Percentiles rank a stretch among this genome's conserved stretches.
These are phyloP conservation scores for Calephelis perditalis DNA, from an alignment of 2,888 invertebrate species.

Conservation along the genomic window DNA sequence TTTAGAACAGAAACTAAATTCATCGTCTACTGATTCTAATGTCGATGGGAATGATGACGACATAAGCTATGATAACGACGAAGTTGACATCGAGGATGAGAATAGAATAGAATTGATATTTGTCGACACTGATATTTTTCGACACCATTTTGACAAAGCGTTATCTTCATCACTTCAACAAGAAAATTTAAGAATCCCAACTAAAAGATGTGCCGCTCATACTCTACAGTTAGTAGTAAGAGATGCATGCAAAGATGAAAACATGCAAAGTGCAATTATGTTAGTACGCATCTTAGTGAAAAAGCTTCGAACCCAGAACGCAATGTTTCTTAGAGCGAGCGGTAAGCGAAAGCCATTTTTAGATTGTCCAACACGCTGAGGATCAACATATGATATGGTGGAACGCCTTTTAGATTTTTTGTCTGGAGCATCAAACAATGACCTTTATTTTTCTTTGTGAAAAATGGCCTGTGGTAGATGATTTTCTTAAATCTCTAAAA, in stretches of 20 bases:
- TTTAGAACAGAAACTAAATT: conserved; percentile 8
- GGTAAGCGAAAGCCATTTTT: neutral
- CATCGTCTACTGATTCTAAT: conserved; percentile 11
- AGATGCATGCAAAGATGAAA: conserved; percentile 15
- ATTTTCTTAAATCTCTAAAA: neutral
- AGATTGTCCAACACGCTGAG: neutral
- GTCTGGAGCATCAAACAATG: conserved; percentile 2
- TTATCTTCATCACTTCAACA: conserved; percentile 14
- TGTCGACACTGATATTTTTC: too few species aligned
- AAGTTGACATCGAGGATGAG: neutral
- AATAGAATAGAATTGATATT: too few species aligned
- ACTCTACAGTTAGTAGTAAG: conserved; percentile 13
- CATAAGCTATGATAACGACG: conserved; percentile 9
- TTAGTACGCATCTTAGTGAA: conserved; percentile 9
- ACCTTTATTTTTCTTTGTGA: conserved; percentile 1
- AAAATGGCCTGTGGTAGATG: conserved; percentile 6
- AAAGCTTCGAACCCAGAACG: conserved; percentile 10
- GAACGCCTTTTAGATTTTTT: neutral
- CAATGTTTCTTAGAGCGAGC: conserved; percentile 7
- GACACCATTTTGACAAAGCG: conserved; percentile 7
- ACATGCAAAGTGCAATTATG: conserved; percentile 5
- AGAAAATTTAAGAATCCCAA: conserved; percentile 13
- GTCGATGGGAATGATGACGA: conserved; percentile 2
- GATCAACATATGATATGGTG: conserved; percentile 1
- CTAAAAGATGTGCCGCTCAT: conserved; percentile 15